Evolutionary conservation across 2,797 vertebrate genomes (phyloP).

Genomic region (Oreortyx pictus): DNA sequence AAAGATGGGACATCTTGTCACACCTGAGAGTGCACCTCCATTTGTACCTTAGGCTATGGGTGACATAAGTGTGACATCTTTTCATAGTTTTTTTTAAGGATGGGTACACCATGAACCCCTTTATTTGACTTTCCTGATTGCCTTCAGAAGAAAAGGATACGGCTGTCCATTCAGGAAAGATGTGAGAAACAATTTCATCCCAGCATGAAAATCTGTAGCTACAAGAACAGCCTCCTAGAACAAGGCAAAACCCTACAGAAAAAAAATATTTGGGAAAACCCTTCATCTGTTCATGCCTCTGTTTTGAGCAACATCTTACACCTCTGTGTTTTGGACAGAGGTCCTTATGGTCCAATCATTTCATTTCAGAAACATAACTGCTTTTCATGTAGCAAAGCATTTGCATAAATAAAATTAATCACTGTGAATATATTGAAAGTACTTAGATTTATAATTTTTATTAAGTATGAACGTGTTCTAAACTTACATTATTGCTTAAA

Average conservation of each 20-base stretch:
- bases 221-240: background rate
- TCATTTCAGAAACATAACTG: background rate
- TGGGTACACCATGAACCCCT: rapidly evolving
- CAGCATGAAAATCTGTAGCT: background rate
- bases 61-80: background rate
- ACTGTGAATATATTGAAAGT: background rate
- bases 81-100: background rate
- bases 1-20: background rate
- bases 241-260: background rate
- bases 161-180: background rate
- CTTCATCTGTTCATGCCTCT: background rate
- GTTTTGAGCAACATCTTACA: background rate
- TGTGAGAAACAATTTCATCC: background rate
- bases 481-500: background rate
- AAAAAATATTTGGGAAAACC: background rate
- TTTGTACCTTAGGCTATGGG: rapidly evolving
- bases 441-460: background rate
- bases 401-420: background rate
- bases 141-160: background rate
- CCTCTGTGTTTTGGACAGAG: background rate
- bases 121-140: background rate
- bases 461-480: background rate
- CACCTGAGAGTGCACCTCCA: rapidly evolving
- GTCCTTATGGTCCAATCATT: background rate
- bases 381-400: rapidly evolving